Conservation (phyloP, 1,140 invertebrate species). For the Leguminivora glycinivorella region DNA sequence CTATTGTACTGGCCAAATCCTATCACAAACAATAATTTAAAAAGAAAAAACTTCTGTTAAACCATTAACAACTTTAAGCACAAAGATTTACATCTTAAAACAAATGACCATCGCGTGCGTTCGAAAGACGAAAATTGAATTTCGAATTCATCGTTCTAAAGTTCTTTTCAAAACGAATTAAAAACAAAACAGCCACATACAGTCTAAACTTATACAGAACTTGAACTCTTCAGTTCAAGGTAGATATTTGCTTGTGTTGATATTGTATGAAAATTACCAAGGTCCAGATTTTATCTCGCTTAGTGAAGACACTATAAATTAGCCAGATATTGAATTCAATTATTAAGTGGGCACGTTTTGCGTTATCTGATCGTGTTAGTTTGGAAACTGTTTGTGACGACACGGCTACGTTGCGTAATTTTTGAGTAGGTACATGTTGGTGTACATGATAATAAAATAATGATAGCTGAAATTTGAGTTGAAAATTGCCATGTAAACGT, state of each 20-base stretch:
- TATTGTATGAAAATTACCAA: conserved; percentile 25
- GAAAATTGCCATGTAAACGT: neutral
- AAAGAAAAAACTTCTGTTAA: neutral
- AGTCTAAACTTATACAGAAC: no score
- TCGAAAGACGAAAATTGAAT: conserved; percentile 18
- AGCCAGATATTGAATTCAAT: conserved; percentile 59
- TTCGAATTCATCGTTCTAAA: conserved; percentile 19
- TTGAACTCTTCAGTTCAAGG: neutral
- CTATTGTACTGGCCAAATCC: conserved; percentile 32
- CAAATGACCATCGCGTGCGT: neutral
- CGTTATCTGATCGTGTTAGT: conserved; percentile 44
- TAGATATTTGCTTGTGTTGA: neutral
- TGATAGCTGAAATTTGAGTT: neutral
- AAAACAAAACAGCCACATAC: conserved; percentile 1
- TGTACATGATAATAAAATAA: neutral
- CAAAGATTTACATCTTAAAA: neutral
- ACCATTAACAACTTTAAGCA: neutral
- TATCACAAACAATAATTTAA: conserved; percentile 14
- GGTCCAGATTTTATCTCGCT: conserved; percentile 43
- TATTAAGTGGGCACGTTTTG: conserved; percentile 44
- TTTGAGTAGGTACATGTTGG: no score
- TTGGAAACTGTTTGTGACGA: conserved; percentile 33
- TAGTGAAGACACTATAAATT: conserved; percentile 51
- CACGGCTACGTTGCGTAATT: conserved; percentile 17
- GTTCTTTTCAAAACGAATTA: conserved; percentile 1